Base-by-base conservation (phyloP, 1,140 invertebrate species). In the Triops longicaudatus region DNA sequence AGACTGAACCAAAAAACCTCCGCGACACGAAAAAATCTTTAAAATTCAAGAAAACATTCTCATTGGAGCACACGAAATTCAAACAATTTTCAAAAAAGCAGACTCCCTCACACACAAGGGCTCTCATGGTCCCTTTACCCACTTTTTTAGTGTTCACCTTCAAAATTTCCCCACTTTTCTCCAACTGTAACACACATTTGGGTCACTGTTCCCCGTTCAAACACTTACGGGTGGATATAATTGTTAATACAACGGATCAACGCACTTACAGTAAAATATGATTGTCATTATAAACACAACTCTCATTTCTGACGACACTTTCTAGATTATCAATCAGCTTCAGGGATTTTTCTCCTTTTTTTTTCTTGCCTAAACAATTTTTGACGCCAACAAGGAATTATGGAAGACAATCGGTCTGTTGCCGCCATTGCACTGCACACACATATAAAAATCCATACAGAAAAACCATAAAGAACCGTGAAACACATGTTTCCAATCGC, bases 351-450 rank as follows among this genome's bases (percentile, higher is more conserved):
- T 63, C 14, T 50, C 17, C 22, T 10, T 63, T 3, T 50, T 17
- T 10, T n/a, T 63, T n/a, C 50, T 63, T 1, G 7, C n/a, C 50
- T n/a, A 63, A 17, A 63, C 14, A 63, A 9, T n/a, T n/a, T 22
- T 63, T 63, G 14, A 63, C 50, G 50, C 50, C 31, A 63, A 63
- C 50, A 63, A 63, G 10, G 14, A 63, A 17, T 63, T 63, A 63
- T 63, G 50, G 50, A 63, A 63, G 50, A 63, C 50, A 63, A 17
- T 22, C 50, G 50, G 50, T 63, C 50, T 63, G 50, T 63, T 63
- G 50, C 50, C 50, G 50, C 17, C 50, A 63, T 63, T 63, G 50
- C 50, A 63, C 50, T 63, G 50, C 50, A 63, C 50, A 63, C 50
- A 63, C 50, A 63, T 63, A 37, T 37, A 2, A 37, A 37, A 37